Conservation (phyloP, 2,888 invertebrate genomes). For the Chrysotoxum bicinctum region DNA sequence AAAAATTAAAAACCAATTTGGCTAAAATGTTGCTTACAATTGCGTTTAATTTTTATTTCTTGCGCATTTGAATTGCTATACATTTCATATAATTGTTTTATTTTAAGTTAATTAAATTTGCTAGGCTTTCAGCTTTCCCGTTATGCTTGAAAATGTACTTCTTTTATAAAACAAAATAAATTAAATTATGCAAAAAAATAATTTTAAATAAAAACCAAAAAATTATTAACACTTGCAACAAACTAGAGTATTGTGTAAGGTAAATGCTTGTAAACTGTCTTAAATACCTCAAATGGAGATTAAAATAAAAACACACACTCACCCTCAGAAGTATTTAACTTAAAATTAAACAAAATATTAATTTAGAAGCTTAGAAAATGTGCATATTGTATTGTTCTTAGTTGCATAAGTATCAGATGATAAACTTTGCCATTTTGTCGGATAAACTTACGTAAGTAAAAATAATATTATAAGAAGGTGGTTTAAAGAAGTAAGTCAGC, state of each 20-base stretch:
- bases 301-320: neutral
- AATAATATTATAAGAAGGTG: neutral
- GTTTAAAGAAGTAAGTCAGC: constrained; percentile 42
- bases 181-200: constrained; percentile 20
- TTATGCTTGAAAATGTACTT: constrained; percentile 38
- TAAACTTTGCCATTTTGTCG: constrained; percentile 37
- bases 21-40: constrained; percentile 43
- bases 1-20: constrained; percentile 56
- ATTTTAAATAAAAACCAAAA: constrained; percentile 12
- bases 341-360: constrained; percentile 22
- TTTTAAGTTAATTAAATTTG: constrained; percentile 11
- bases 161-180: neutral
- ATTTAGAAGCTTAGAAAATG: constrained; percentile 67
- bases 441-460: constrained; percentile 60
- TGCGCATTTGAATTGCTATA: constrained; percentile 37
- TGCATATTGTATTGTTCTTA: constrained; percentile 71
- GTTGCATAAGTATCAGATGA: constrained; percentile 65
- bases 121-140: constrained; percentile 23
- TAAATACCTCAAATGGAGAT: constrained; percentile 55
- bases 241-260: constrained; percentile 45
- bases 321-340: constrained; percentile 2
- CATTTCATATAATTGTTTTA: neutral
- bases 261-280: constrained; percentile 67
- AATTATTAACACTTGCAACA: neutral
- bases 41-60: neutral